Evolutionary conservation across 2,888 invertebrate genomes (phyloP).

Genomic region (Melieria crassipennis): DNA sequence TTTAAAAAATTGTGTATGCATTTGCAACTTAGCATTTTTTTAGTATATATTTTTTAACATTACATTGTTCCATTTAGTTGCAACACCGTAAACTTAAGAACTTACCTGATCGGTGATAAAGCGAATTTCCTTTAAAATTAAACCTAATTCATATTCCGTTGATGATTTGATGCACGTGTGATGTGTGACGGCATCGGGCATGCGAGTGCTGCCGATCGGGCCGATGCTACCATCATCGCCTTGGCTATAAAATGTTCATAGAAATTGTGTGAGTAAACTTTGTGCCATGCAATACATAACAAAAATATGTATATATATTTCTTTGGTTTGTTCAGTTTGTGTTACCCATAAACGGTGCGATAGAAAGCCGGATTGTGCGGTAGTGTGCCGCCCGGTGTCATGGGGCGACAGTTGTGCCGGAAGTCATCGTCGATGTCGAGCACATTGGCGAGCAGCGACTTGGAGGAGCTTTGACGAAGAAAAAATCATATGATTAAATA

Average conservation of each 20-base stretch:
- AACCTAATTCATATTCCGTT: slow-evolving; percentile 92
- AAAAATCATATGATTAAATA: not conserved
- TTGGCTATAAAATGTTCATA: slow-evolving; percentile 53
- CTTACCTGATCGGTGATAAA: slow-evolving; percentile 89
- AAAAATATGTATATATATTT: not conserved
- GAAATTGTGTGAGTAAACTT: not conserved
- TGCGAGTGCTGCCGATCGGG: slow-evolving; percentile 75
- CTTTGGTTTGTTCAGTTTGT: slow-evolving; percentile 4
- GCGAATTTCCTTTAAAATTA: slow-evolving; percentile 93
- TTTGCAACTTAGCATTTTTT: not conserved
- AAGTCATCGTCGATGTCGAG: slow-evolving; percentile 98
- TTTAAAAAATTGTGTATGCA: not conserved
- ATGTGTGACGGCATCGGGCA: slow-evolving; percentile 79
- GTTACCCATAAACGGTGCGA: slow-evolving; percentile 79
- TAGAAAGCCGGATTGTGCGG: slow-evolving; percentile 74
- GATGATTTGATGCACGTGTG: slow-evolving; percentile 83
- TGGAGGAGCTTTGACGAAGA: slow-evolving; percentile 76
- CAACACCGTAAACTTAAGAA: slow-evolving; percentile 24
- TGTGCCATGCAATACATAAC: not conserved
- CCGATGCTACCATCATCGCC: slow-evolving; percentile 66
- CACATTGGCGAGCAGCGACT: slow-evolving; percentile 95
- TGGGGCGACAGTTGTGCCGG: slow-evolving; percentile 80
- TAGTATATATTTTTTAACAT: too few species aligned
- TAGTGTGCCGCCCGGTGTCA: slow-evolving; percentile 71
- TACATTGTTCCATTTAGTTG: too few species aligned